Conservation (phyloP, 2,113 vertebrate genomes). For the Oplegnathus fasciatus region DNA sequence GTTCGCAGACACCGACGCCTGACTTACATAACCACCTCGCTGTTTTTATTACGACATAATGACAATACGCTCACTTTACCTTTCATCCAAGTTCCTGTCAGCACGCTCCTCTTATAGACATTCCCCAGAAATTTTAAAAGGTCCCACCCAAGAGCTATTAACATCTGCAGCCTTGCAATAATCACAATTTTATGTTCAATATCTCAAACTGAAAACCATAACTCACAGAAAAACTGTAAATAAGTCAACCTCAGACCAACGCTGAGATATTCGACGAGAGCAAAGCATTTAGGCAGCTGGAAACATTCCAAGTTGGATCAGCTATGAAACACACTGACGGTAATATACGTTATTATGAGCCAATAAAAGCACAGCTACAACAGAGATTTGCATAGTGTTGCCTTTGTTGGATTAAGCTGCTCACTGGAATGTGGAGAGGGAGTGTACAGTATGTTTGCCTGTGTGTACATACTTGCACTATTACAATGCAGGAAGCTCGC, state of each 20-base stretch:
- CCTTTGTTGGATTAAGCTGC: slow-evolving; percentile 12
- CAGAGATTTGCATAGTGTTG: background rate
- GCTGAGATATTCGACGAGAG: slow-evolving; percentile 18
- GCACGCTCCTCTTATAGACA: background rate
- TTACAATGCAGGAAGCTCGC: background rate
- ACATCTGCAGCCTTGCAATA: slow-evolving; percentile 35
- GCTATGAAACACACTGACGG: slow-evolving; percentile 33
- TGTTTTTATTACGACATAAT: slow-evolving; percentile 41
- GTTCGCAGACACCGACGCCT: slow-evolving; percentile 28
- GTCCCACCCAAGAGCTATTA: slow-evolving; percentile 46
- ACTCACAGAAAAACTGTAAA: slow-evolving; percentile 48
- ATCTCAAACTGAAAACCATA: slow-evolving; percentile 30
- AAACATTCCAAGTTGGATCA: slow-evolving; percentile 19
- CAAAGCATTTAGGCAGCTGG: slow-evolving; percentile 31
- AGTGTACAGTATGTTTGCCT: slow-evolving; percentile 17
- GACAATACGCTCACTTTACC: slow-evolving; percentile 22
- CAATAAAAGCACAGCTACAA: background rate
- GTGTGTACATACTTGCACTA: background rate
- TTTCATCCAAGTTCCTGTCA: slow-evolving; percentile 66
- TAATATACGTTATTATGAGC: background rate
- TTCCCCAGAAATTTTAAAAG: slow-evolving; percentile 33
- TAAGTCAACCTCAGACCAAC: slow-evolving; percentile 46
- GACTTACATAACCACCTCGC: slow-evolving; percentile 32
- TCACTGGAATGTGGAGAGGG: slow-evolving; percentile 30
- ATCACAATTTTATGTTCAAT: slow-evolving; percentile 4